Percentiles rank a stretch among this genome's conserved stretches.
Evolutionary conservation across 2,113 vertebrate species (phyloP).

Genomic region (Chrysemys picta): DNA sequence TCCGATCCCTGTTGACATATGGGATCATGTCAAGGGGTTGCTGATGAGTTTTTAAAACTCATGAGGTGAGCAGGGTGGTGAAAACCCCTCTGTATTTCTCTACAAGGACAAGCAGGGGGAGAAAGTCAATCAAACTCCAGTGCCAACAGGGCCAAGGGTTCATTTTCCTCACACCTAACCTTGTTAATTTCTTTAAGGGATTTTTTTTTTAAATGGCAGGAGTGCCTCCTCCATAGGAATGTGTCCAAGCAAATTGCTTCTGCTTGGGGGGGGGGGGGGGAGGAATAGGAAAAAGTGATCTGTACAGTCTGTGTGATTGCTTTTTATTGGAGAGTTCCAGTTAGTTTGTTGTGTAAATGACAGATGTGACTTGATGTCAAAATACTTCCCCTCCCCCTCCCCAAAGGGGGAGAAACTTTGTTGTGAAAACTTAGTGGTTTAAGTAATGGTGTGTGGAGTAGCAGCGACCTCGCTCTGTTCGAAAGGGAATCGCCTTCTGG

Average conservation of each 20-base stretch:
- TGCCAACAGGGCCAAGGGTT: not conserved
- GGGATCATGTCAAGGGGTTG: not conserved
- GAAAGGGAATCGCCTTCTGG: not conserved
- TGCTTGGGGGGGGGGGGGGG: too few relatives aligned
- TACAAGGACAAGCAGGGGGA: not conserved
- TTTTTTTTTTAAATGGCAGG: not conserved
- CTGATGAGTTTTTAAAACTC: not conserved
- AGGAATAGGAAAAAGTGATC: too few relatives aligned
- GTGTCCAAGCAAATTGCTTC: not conserved
- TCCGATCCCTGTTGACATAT: not conserved
- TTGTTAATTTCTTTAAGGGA: not conserved
- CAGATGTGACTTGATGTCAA: slow-evolving; percentile 66
- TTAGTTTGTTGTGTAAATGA: slow-evolving; percentile 64
- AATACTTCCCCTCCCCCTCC: slow-evolving; percentile 63
- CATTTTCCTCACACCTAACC: not conserved
- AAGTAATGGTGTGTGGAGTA: not conserved
- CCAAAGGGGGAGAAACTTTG: not conserved
- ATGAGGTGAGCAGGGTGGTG: too few relatives aligned
- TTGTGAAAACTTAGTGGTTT: slow-evolving; percentile 46
- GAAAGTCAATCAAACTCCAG: not conserved
- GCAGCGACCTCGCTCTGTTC: slow-evolving; percentile 59
- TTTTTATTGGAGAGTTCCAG: slow-evolving; percentile 40
- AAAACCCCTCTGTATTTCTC: not conserved
- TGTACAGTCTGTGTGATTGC: too few relatives aligned
- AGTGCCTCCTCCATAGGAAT: not conserved